phyloP scores from a whole-genome alignment of 1,140 invertebrate species.

The Monomorium pharaonis region DNA sequence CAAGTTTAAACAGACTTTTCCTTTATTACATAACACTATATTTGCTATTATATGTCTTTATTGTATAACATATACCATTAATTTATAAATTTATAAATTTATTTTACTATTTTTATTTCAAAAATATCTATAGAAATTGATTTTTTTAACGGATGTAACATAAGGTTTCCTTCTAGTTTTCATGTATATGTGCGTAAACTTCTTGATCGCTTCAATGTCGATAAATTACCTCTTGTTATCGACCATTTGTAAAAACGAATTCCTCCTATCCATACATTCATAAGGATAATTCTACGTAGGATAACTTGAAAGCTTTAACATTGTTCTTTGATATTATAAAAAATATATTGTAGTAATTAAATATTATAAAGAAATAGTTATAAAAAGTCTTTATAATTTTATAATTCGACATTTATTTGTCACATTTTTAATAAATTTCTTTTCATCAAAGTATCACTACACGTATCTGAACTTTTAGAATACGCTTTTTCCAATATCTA shows the following conservation, averaged over 20 bases:
- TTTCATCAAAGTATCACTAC: neutral
- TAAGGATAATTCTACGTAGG: conserved; percentile 5
- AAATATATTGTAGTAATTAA: neutral
- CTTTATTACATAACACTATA: neutral
- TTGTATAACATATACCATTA: neutral
- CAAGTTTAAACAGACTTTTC: neutral
- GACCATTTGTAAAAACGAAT: conserved; percentile 4
- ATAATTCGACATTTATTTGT: neutral
- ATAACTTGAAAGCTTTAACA: neutral
- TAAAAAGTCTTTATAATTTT: neutral
- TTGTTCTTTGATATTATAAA: neutral
- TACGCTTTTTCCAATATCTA: neutral
- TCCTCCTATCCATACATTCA: conserved; percentile 1
- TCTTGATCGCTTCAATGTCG: neutral
- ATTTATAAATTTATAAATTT: neutral
- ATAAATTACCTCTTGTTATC: conserved; percentile 26
- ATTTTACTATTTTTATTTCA: neutral
- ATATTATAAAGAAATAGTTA: neutral
- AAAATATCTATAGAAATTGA: neutral
- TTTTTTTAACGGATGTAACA: neutral
- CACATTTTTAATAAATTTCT: neutral
- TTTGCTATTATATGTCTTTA: too few species aligned
- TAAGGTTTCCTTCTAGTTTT: neutral
- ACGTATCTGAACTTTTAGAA: neutral
- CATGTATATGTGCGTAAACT: neutral